A percentile compares a stretch with the other conserved stretches of the same genome.
Conservation (phyloP, 1,140 invertebrate species). For the Bombus vancouverensis region DNA sequence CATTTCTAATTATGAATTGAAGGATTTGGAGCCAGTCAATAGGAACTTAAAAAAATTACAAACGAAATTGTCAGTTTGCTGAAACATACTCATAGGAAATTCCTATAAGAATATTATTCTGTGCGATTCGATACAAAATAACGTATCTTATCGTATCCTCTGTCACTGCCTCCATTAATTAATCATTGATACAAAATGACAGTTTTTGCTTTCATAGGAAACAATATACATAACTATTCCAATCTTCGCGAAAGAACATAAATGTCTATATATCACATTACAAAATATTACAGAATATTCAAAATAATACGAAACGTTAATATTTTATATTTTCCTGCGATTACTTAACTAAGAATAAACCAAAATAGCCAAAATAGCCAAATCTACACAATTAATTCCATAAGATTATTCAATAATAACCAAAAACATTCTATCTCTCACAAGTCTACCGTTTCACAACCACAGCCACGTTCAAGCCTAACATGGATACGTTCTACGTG, state of each 20-base stretch:
- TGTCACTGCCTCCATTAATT: too few species aligned
- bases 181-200: neutral
- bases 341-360: too few species aligned
- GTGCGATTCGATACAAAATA: too few species aligned
- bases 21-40: rapidly evolving
- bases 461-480: neutral
- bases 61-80: too few species aligned
- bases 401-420: too few species aligned
- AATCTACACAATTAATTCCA: too few species aligned
- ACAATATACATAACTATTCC: neutral
- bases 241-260: neutral
- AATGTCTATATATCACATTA: too few species aligned
- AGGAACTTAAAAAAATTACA: rapidly evolving
- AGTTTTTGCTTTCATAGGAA: neutral
- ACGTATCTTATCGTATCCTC: neutral
- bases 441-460: neutral
- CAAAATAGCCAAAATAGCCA: too few species aligned
- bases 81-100: neutral
- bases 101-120: neutral
- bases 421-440: neutral
- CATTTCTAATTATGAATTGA: too few species aligned
- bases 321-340: too few species aligned
- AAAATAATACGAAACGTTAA: too few species aligned
- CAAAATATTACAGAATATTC: too few species aligned
- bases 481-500: neutral